A percentile compares a stretch with the other conserved stretches of the same genome.
These are phyloP conservation scores for Amphipyra berbera DNA, from an alignment of 2,888 invertebrate species.

Conservation along the genomic window DNA sequence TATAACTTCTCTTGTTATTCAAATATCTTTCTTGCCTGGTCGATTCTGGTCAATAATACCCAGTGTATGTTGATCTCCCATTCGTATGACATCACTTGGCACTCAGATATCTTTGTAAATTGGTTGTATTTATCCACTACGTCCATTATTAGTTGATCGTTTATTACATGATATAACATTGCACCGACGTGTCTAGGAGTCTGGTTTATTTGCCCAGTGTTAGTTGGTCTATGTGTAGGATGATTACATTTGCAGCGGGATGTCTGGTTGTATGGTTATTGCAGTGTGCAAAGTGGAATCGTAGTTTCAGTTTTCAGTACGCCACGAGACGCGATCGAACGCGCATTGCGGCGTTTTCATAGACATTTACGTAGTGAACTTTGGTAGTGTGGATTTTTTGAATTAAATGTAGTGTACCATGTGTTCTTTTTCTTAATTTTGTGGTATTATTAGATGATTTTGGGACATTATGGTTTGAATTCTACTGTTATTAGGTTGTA, in stretches of 20 bases:
- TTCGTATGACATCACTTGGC: neutral
- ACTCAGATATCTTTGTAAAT: neutral
- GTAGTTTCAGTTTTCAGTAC: slow-evolving; percentile 74
- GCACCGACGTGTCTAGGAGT: slow-evolving; percentile 3
- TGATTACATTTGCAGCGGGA: neutral
- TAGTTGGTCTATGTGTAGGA: slow-evolving; percentile 1
- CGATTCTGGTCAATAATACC: neutral
- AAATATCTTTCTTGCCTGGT: slow-evolving; percentile 8
- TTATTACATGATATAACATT: neutral
- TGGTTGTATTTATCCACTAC: slow-evolving; percentile 6
- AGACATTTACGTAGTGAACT: neutral
- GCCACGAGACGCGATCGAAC: slow-evolving; percentile 61
- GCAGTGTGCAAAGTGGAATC: slow-evolving; percentile 55
- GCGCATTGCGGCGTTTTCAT: slow-evolving; percentile 65
- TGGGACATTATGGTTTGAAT: neutral
- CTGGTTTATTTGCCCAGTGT: slow-evolving; percentile 21
- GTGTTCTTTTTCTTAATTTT: slow-evolving; percentile 1
- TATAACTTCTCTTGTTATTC: neutral
- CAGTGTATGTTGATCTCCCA: slow-evolving; percentile 2
- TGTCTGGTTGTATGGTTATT: slow-evolving; percentile 53
- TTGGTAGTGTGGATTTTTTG: neutral
- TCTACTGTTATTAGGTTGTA: slow-evolving; percentile 1
- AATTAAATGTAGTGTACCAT: neutral
- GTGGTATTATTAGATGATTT: neutral
- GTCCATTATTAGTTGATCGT: slow-evolving; percentile 28